Base-by-base conservation (phyloP, 1,140 invertebrate species). In the Lasaia peninsularis region DNA sequence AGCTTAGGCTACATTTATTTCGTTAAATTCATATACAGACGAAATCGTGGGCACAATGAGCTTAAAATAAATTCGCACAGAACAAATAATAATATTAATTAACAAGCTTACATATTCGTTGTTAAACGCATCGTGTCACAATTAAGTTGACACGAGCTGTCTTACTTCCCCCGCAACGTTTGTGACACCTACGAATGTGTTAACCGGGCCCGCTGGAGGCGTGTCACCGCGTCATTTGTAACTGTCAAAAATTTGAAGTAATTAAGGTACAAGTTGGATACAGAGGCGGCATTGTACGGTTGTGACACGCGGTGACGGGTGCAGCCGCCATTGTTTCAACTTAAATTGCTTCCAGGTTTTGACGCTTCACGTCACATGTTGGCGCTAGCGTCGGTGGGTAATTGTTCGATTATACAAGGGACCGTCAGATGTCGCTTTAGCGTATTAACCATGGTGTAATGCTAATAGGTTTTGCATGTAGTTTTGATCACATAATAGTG, bases 341-440 rank as follows among this genome's bases (percentile, higher is more conserved):
- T 76, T 79, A 76, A 79, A 79, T 75, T 79, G 73, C 69, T 75
- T 73, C 71, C 62, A 60, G 66, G 62, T 71, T 68, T 71, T 76
- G 67, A 64, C 67, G 60, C 60, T 52, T 59, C 31, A 28, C 24
- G 24, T 28, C 24, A 28, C 24, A 2, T 28, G 24, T 4, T 28
- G 24, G 24, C 24, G 24, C 24, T 28, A 28, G 2, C 8, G 24
- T 2, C 24, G 2, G 21, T 24, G 24, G 24, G 1, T 28, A 3
- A 28, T 28, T 28, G 24, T 28, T 28, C 4, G 24, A n/a, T 28
- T 28, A 2, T 6, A 7, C 2, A 28, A 28, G 24, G 24, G 4
- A 28, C 5, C 24, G 1, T 28, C 24, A 28, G 24, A 28, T 28
- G 24, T 28, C 24, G 24, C 24, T 28, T 28, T 28, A 28, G 24